Percentiles rank a stretch among this genome's conserved stretches.
Evolutionary conservation across 1,140 invertebrate species (phyloP).

Genomic region (Marisa cornuarietis): DNA sequence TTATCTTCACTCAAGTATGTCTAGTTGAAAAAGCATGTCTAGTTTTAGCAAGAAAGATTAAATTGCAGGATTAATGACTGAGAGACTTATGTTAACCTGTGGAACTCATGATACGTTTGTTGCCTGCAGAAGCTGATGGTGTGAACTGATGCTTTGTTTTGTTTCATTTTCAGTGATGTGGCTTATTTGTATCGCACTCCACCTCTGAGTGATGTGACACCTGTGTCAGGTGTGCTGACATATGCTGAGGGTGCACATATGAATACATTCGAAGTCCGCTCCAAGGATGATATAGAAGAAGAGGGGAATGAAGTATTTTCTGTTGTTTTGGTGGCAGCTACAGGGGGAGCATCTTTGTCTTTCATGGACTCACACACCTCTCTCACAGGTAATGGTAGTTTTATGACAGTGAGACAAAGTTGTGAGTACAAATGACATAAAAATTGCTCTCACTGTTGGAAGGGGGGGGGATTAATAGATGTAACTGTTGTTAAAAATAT

Average conservation of each 20-base stretch:
- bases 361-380: constrained; percentile 41
- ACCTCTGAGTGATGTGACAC: constrained; percentile 47
- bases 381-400: constrained; percentile 49
- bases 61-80: no score
- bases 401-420: no score
- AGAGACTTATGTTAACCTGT: no score
- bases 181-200: constrained; percentile 46
- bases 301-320: constrained; percentile 61
- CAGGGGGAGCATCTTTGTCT: constrained; percentile 54
- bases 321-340: constrained; percentile 50
- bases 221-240: constrained; percentile 55
- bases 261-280: constrained; percentile 39
- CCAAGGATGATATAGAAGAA: constrained; percentile 54
- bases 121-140: no score
- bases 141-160: background rate
- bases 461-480: no score
- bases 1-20: no score
- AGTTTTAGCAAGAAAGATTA: no score
- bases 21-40: no score
- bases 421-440: no score
- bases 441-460: no score
- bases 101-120: no score
- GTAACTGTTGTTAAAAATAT: no score
- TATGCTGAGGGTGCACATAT: constrained; percentile 35
- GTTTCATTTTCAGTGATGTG: constrained; percentile 48